Conservation (phyloP, 2,797 vertebrate species). For the Spea hammondii region DNA sequence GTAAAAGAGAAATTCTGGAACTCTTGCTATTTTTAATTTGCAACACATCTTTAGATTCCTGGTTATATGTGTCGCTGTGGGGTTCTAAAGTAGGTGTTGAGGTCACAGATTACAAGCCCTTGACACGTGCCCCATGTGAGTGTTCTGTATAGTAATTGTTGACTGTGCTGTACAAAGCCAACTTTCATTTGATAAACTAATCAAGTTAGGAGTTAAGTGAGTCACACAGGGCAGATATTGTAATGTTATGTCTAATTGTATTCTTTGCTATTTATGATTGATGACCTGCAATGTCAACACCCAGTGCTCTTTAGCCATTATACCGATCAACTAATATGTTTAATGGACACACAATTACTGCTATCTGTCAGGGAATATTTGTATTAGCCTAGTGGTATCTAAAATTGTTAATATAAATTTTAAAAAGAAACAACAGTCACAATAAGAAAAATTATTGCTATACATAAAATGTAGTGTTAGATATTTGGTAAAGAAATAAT, state of each 20-base stretch:
- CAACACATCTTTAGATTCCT: neutral
- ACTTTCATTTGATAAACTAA: conserved; percentile 3
- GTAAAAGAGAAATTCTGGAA: too few relatives aligned
- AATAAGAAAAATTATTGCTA: too few relatives aligned
- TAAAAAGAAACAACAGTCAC: too few relatives aligned
- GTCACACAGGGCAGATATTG: neutral
- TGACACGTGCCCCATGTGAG: neutral
- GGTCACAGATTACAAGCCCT: neutral
- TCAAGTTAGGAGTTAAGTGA: conserved; percentile 1
- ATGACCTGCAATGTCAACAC: neutral
- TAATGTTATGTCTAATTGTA: neutral
- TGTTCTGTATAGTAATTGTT: conserved; percentile 7
- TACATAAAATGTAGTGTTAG: too few relatives aligned
- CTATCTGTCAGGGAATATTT: too few relatives aligned
- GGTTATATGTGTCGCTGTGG: neutral
- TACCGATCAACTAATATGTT: conserved; percentile 4
- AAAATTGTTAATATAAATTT: too few relatives aligned
- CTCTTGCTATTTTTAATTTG: neutral
- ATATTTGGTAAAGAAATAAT: too few relatives aligned
- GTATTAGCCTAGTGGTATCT: too few relatives aligned
- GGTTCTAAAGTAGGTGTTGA: neutral
- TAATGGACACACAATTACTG: neutral
- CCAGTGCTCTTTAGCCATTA: neutral
- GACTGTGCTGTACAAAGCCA: neutral
- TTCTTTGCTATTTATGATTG: neutral